phyloP scores from a whole-genome alignment of 1,140 invertebrate species.

The Sogatella furcifera region DNA sequence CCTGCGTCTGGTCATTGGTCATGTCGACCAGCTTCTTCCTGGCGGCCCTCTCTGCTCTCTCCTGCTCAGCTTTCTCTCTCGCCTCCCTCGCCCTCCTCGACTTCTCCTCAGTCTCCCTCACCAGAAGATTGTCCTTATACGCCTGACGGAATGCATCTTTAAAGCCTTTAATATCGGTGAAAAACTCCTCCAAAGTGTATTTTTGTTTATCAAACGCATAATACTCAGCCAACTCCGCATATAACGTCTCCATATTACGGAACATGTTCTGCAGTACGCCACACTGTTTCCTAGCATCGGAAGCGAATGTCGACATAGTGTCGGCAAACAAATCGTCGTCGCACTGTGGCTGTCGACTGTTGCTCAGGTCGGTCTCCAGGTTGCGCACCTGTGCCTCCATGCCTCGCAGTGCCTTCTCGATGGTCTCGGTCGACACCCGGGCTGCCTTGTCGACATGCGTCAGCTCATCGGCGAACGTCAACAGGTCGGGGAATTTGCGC shows the following conservation, averaged over 20 bases:
- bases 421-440: slow-evolving; percentile 72
- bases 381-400: slow-evolving; percentile 81
- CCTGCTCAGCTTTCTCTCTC: slow-evolving; percentile 72
- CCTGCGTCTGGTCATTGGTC: slow-evolving; percentile 71
- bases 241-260: slow-evolving; percentile 82
- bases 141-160: slow-evolving; percentile 67
- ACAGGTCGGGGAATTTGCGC: slow-evolving; percentile 72
- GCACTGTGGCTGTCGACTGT: slow-evolving; percentile 60
- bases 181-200: slow-evolving; percentile 93
- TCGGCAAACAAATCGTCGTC: slow-evolving; percentile 72
- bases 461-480: slow-evolving; percentile 79
- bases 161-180: slow-evolving; percentile 89
- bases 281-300: slow-evolving; percentile 72
- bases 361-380: slow-evolving; percentile 78
- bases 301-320: slow-evolving; percentile 72
- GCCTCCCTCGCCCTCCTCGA: slow-evolving; percentile 72
- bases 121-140: slow-evolving; percentile 58
- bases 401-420: slow-evolving; percentile 71
- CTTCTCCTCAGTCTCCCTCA: slow-evolving; percentile 81
- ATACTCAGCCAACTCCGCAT: slow-evolving; percentile 76
- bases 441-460: slow-evolving; percentile 73
- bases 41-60: slow-evolving; percentile 65
- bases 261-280: slow-evolving; percentile 87
- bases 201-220: slow-evolving; percentile 89
- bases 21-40: slow-evolving; percentile 80